phyloP scores from a whole-genome alignment of 1,140 invertebrate species.

The Oreohelix idahoensis region DNA sequence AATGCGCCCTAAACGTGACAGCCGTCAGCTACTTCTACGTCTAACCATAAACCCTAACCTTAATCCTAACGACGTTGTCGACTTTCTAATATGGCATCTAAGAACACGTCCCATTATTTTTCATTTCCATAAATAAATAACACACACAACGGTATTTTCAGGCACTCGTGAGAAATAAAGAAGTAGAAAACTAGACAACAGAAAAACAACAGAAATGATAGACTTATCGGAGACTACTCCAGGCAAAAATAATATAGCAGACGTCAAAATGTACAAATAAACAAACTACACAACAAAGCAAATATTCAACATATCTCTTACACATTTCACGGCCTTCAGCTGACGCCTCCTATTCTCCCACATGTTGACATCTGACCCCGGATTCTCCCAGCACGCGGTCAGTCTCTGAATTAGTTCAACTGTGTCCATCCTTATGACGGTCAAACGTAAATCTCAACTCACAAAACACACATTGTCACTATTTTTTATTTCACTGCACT shows the following conservation, averaged over 20 bases:
- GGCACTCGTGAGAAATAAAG: too few species aligned
- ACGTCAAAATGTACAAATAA: background rate
- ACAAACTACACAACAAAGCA: background rate
- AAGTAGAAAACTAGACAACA: too few species aligned
- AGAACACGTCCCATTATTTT: too few species aligned
- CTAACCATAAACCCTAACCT: too few species aligned
- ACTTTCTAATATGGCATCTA: too few species aligned
- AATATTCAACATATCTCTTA: background rate
- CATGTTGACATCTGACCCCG: background rate
- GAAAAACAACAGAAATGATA: too few species aligned
- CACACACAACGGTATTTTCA: background rate
- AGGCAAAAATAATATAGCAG: background rate
- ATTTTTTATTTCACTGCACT: too few species aligned
- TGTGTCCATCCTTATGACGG: background rate
- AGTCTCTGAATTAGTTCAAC: background rate
- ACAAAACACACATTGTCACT: too few species aligned
- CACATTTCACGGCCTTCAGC: background rate
- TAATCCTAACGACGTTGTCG: too few species aligned
- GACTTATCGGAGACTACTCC: background rate
- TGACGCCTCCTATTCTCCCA: background rate
- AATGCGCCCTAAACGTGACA: too few species aligned
- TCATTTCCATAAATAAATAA: background rate
- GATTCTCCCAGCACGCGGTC: background rate
- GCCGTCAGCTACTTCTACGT: too few species aligned
- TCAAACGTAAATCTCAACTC: too few species aligned